A percentile compares a stretch with the other conserved stretches of the same genome.
Evolutionary conservation across 2,888 invertebrate species (phyloP).

Genomic region (Ryuthela nishihirai): DNA sequence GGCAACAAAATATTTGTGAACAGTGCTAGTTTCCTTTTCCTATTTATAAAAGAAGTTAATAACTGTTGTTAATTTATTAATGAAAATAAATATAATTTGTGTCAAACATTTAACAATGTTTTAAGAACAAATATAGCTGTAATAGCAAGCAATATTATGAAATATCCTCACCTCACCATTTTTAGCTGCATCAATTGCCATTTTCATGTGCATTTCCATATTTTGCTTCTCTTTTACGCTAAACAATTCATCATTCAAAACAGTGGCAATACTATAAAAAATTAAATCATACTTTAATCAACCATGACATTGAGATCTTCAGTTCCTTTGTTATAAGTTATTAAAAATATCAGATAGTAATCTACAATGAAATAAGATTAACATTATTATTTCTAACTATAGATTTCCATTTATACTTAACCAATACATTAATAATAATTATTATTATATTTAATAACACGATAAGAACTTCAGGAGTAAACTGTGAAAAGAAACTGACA

Average conservation of each 20-base stretch:
- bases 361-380: too few species aligned
- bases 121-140: neutral
- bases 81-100: conserved; percentile 33
- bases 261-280: conserved; percentile 35
- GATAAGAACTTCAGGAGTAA: too few species aligned
- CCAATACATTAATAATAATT: too few species aligned
- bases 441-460: too few species aligned
- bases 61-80: conserved; percentile 44
- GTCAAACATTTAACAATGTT: neutral
- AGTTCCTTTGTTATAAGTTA: too few species aligned
- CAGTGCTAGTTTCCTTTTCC: neutral
- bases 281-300: conserved; percentile 5
- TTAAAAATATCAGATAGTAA: too few species aligned
- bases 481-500: too few species aligned
- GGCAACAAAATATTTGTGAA: neutral
- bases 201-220: conserved; percentile 52
- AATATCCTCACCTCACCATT: conserved; percentile 26
- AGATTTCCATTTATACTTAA: too few species aligned
- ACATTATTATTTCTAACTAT: too few species aligned
- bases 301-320: too few species aligned
- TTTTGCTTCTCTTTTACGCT: conserved; percentile 54
- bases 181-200: conserved; percentile 58
- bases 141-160: neutral
- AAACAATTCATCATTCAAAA: conserved; percentile 61
- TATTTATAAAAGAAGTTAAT: neutral